A percentile compares a stretch with the other conserved stretches of the same genome.
These are phyloP conservation scores for Sinonovacula constricta DNA, from an alignment of 1,140 invertebrate genomes.

Conservation along the genomic window DNA sequence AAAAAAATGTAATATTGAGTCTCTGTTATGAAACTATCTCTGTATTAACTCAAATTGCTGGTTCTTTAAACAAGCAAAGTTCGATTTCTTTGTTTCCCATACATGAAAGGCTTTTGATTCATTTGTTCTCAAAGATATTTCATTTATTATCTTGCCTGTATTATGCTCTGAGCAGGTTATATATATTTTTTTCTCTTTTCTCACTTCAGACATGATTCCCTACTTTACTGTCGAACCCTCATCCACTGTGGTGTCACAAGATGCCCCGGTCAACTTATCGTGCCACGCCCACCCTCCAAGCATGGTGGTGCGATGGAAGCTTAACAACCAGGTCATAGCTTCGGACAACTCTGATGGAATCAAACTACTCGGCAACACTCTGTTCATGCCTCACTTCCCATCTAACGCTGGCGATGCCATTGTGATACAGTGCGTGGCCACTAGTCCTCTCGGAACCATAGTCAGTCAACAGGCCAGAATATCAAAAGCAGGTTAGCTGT, in stretches of 20 bases:
- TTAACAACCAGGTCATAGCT: slow-evolving; percentile 32
- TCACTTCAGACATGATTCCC: slow-evolving; percentile 48
- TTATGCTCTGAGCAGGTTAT: neutral
- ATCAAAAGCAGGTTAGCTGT: slow-evolving; percentile 43
- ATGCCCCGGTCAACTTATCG: slow-evolving; percentile 23
- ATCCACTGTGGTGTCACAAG: slow-evolving; percentile 31
- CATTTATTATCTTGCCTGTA: neutral
- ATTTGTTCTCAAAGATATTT: neutral
- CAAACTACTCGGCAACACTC: slow-evolving; percentile 13
- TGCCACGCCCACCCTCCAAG: slow-evolving; percentile 32
- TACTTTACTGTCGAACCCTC: slow-evolving; percentile 44
- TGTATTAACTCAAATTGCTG: no score
- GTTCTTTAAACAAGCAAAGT: neutral
- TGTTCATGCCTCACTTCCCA: slow-evolving; percentile 8
- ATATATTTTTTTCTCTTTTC: neutral
- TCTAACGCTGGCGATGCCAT: slow-evolving; percentile 2
- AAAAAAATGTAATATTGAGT: no score
- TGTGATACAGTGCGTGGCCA: slow-evolving; percentile 34
- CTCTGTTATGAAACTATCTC: no score
- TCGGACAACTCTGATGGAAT: slow-evolving; percentile 36
- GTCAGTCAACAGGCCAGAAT: slow-evolving; percentile 31
- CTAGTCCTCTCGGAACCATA: slow-evolving; percentile 22
- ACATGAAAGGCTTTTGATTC: neutral
- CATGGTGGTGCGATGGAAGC: slow-evolving; percentile 32
- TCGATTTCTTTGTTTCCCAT: neutral